Conservation (phyloP, 2,797 vertebrate species). For the Amblyraja radiata region DNA sequence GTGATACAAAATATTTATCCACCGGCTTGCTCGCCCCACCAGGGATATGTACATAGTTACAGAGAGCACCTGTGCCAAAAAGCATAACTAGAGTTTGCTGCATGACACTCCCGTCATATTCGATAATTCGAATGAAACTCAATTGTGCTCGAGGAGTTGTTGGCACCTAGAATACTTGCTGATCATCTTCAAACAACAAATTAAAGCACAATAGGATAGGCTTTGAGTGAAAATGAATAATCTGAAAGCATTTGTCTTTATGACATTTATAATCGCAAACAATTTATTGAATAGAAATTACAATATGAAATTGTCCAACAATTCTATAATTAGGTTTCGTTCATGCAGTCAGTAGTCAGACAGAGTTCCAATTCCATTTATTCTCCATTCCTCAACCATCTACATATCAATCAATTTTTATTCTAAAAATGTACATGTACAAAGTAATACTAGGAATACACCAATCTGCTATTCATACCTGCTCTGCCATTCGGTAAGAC, state of each 20-base stretch:
- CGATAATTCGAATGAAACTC: background rate
- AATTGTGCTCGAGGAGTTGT: background rate
- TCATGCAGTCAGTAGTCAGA: background rate
- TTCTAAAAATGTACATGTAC: background rate
- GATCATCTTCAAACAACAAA: background rate
- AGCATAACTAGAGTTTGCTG: background rate
- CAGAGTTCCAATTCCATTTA: background rate
- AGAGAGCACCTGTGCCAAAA: background rate
- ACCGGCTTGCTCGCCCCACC: background rate
- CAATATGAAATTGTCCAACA: background rate
- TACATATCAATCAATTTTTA: background rate
- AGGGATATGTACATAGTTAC: background rate
- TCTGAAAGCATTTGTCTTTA: background rate
- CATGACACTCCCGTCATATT: background rate
- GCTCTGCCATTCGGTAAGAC: too few relatives aligned
- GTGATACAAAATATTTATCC: background rate
- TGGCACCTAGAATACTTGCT: background rate
- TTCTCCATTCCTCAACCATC: background rate
- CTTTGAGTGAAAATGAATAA: background rate
- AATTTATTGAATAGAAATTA: slow-evolving; percentile 2
- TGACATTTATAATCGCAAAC: background rate
- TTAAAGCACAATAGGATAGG: background rate
- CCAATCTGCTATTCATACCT: too few relatives aligned
- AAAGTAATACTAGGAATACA: too few relatives aligned
- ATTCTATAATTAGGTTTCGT: background rate